Conservation (phyloP, 1,140 invertebrate species). For the Penaeus vannamei region DNA sequence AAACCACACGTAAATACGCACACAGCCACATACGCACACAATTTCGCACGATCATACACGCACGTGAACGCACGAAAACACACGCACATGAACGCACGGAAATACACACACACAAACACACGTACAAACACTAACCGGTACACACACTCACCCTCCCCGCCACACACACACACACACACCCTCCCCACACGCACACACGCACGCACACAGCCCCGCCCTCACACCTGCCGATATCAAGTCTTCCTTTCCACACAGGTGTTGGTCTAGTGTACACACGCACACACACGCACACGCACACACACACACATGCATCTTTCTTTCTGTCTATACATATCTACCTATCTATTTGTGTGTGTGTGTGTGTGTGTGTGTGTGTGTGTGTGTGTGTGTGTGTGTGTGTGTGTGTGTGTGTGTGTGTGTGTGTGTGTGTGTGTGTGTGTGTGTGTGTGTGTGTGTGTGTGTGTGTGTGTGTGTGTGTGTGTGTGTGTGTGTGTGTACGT, state of each 20-base stretch:
- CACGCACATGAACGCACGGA: background rate
- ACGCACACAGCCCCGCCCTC: background rate
- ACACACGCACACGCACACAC: background rate
- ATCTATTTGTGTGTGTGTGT: conserved; percentile 39
- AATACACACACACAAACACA: background rate
- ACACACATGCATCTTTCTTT: conserved; percentile 18
- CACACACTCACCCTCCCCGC: no score
- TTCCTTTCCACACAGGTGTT: background rate
- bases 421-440: conserved; percentile 29
- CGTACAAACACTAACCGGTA: background rate
- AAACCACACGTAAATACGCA: background rate
- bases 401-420: conserved; percentile 29
- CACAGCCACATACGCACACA: background rate
- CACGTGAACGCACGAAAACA: background rate
- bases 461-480: conserved; percentile 49
- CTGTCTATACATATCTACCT: background rate
- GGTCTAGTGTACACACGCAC: background rate
- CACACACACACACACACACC: background rate
- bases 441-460: conserved; percentile 46
- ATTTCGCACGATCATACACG: background rate
- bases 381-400: conserved; percentile 2
- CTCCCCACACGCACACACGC: background rate
- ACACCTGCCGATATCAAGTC: no score
- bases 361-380: conserved; percentile 9
- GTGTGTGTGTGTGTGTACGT: conserved; percentile 45